Percentiles rank a stretch among this genome's conserved stretches.
Evolutionary conservation across 2,113 vertebrate genomes (phyloP).

Genomic region (Halcyon senegalensis): DNA sequence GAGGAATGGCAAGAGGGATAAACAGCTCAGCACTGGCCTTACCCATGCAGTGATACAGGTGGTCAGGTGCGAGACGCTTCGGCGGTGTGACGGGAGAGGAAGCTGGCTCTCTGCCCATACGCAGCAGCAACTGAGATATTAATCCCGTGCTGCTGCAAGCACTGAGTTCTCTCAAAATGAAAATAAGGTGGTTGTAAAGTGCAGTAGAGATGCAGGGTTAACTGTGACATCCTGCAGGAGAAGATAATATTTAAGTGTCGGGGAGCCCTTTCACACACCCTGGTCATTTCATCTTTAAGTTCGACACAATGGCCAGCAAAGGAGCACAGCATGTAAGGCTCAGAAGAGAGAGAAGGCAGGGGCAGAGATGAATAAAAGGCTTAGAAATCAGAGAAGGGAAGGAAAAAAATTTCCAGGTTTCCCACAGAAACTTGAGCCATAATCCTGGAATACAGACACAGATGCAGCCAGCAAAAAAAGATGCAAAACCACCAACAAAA

Average conservation of each 20-base stretch:
- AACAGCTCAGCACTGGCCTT: not conserved
- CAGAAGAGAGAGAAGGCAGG: not conserved
- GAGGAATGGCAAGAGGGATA: not conserved
- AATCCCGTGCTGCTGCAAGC: not conserved
- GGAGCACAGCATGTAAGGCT: not conserved
- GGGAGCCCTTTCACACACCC: not conserved
- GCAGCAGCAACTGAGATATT: not conserved
- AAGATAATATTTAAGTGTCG: conserved; percentile 6
- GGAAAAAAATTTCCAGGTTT: not conserved
- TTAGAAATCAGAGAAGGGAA: not conserved
- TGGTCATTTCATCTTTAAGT: not conserved
- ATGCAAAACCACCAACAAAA: not conserved
- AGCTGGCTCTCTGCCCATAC: not conserved
- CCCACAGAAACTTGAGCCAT: not conserved
- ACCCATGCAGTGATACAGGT: not conserved
- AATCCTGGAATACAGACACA: not conserved
- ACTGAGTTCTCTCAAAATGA: not conserved
- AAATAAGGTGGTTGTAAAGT: not conserved
- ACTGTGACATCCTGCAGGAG: conserved; percentile 17
- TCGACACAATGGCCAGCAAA: not conserved
- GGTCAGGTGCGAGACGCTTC: not conserved
- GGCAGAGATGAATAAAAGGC: not conserved
- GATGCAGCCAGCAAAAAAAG: not conserved
- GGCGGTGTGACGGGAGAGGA: accelerated
- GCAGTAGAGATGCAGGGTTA: not conserved